Base-by-base conservation (phyloP, 2,888 invertebrate genomes). In the Zhengitettix transpicula region DNA sequence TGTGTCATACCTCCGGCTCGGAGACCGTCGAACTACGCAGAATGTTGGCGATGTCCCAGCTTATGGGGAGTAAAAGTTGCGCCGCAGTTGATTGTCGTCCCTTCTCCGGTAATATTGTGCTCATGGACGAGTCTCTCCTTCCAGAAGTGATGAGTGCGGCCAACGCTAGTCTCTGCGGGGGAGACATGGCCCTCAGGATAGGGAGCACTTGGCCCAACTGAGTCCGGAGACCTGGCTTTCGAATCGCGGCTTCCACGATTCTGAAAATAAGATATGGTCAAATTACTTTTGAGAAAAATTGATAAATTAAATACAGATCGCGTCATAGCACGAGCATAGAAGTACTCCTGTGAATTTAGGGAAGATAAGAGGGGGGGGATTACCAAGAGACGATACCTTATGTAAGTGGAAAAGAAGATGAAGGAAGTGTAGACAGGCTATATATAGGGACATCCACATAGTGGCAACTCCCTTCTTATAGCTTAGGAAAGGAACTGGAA, bases 171-270 rank as follows among this genome's bases (percentile, higher is more conserved):
- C 82, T 73, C 71, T 84, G 84, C 41, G 78, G 77, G 0, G 79
- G 78, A 1, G 82, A 79, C 74, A 84, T 78, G 5, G 78, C 79
- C 56, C 82, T 75, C 64, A 84, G 73, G 65, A 83, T 82, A 52
- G 85, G 84, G 71, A 83, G 72, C 40, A 82, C 77, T 70, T 82
- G 79, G 0, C 79, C 78, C 60, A 83, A 79, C 68, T 79, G 80
- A 62, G 79, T 78, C 16, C 78, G 77, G 55, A 81, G 77, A 44
- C 78, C 79, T 56, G 78, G 78, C 66, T 78, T 75, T 64, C 79
- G 79, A 68, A 83, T 69, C 0, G 82, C 82, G 65, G 78, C 74
- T 15, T 79, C 65, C 58, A 83, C 73, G 1, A 80, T 79, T 42
- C 76, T 47, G 47, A 5, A 28, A 28, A 28, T 28, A 7, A 28